These are phyloP conservation scores for Oxyteleia sp. DNA, from an alignment of 2,888 invertebrate species.

Conservation along the genomic window DNA sequence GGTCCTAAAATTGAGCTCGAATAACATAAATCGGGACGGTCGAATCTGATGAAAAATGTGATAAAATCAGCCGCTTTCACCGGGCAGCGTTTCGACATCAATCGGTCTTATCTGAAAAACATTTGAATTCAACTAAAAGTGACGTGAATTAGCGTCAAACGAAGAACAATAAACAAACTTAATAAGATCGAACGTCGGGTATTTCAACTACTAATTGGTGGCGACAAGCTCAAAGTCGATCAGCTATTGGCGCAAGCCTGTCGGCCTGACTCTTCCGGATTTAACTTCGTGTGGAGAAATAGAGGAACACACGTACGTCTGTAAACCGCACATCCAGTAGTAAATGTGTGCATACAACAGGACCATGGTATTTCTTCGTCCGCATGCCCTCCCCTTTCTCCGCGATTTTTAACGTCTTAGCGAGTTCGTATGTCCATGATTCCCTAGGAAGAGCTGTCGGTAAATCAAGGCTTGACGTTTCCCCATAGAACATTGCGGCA, in stretches of 20 bases:
- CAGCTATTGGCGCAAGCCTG: constrained; percentile 38
- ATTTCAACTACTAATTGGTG: constrained; percentile 64
- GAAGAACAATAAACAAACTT: constrained; percentile 55
- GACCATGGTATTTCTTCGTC: constrained; percentile 70
- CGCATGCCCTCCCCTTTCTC: constrained; percentile 56
- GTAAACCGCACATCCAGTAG: constrained; percentile 59
- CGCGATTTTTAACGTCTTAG: constrained; percentile 52
- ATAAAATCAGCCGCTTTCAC: constrained; percentile 29
- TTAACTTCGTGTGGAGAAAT: constrained; percentile 57
- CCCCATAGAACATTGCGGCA: constrained; percentile 71
- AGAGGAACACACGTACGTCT: constrained; percentile 60
- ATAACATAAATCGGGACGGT: background rate
- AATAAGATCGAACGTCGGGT: constrained; percentile 49
- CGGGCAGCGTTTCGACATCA: constrained; percentile 11
- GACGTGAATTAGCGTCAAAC: constrained; percentile 48
- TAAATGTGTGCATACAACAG: constrained; percentile 66
- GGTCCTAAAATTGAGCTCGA: constrained; percentile 35
- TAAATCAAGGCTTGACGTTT: constrained; percentile 75
- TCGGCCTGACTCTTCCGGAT: constrained; percentile 64
- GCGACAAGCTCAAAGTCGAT: constrained; percentile 47
- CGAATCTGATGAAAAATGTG: constrained; percentile 1
- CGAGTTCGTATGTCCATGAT: constrained; percentile 67
- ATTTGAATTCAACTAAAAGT: constrained; percentile 44
- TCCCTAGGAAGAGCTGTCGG: constrained; percentile 73
- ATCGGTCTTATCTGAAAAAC: constrained; percentile 28